These are phyloP conservation scores for Tethea ocularis DNA, from an alignment of 2,888 invertebrate species.

Conservation along the genomic window DNA sequence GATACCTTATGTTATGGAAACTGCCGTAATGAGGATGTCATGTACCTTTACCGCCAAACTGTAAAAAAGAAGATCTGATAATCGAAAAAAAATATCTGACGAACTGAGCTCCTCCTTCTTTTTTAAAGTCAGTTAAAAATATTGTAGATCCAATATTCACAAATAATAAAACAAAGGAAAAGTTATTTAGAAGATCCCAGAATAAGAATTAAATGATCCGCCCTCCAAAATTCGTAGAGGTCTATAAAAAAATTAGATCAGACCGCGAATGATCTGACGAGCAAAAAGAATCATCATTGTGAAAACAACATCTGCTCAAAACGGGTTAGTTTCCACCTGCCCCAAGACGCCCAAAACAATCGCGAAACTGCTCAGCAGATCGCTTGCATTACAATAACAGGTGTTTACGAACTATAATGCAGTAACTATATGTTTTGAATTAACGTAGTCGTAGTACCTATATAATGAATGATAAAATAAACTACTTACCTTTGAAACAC, in stretches of 20 bases:
- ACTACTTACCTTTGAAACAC: neutral
- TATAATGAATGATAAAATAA: neutral
- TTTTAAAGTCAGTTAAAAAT: no score
- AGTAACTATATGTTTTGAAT: neutral
- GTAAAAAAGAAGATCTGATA: neutral
- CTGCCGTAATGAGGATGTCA: constrained; percentile 4
- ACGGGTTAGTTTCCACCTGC: constrained; percentile 64
- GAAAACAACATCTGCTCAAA: constrained; percentile 61
- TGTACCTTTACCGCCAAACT: constrained; percentile 2
- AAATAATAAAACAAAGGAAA: neutral
- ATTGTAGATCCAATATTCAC: neutral
- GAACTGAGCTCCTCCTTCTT: no score
- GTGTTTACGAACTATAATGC: constrained; percentile 37
- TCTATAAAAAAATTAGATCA: neutral
- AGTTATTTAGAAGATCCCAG: neutral
- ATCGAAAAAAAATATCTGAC: neutral
- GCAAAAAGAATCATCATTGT: constrained; percentile 32
- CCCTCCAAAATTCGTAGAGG: constrained; percentile 3
- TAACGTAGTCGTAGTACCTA: no score
- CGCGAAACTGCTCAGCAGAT: constrained; percentile 49
- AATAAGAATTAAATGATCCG: neutral
- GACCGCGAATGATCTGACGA: neutral
- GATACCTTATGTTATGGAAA: constrained; percentile 8
- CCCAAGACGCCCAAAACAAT: constrained; percentile 57
- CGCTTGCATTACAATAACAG: constrained; percentile 52